Evolutionary conservation across 64 coral and sea anemone genomes (phyloP).

Genomic region (Stylophora pistillata): DNA sequence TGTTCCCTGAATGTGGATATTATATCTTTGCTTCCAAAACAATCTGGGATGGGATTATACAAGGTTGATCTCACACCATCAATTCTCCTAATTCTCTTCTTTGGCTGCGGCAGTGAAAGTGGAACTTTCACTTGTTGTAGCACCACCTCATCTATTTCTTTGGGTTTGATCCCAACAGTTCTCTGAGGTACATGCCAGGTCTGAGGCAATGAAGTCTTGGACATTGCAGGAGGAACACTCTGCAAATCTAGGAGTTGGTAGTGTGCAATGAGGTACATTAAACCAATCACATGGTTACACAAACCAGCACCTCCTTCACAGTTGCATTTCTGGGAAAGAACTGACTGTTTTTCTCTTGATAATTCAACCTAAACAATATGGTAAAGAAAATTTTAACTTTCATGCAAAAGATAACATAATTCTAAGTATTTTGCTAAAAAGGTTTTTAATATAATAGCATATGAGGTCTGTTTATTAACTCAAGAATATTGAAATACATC

Average conservation of each 20-base stretch:
- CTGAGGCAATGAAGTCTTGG: too few species aligned
- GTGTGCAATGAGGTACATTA: slow-evolving; percentile 22
- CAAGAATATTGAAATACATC: too few species aligned
- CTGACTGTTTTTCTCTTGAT: too few species aligned
- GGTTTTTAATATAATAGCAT: too few species aligned
- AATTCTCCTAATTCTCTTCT: not conserved
- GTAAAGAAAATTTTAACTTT: too few species aligned
- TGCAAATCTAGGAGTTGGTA: slow-evolving; percentile 19
- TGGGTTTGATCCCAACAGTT: not conserved
- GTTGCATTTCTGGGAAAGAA: too few species aligned
- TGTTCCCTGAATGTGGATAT: not conserved
- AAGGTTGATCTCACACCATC: slow-evolving; percentile 28
- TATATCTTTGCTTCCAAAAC: not conserved
- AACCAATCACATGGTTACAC: slow-evolving; percentile 9
- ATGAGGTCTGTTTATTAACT: too few species aligned
- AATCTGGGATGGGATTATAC: not conserved
- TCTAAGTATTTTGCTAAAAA: too few species aligned
- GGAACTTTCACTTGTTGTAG: slow-evolving; percentile 1
- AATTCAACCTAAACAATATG: not conserved
- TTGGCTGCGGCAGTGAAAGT: too few species aligned
- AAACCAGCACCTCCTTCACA: too few species aligned
- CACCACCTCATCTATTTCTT: not conserved
- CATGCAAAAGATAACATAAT: too few species aligned
- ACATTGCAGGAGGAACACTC: not conserved
- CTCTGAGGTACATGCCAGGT: slow-evolving; percentile 36